Percentiles rank a stretch among this genome's conserved stretches.
Evolutionary conservation across 2,888 invertebrate species (phyloP).

Genomic region (Tanypteryx hageni): DNA sequence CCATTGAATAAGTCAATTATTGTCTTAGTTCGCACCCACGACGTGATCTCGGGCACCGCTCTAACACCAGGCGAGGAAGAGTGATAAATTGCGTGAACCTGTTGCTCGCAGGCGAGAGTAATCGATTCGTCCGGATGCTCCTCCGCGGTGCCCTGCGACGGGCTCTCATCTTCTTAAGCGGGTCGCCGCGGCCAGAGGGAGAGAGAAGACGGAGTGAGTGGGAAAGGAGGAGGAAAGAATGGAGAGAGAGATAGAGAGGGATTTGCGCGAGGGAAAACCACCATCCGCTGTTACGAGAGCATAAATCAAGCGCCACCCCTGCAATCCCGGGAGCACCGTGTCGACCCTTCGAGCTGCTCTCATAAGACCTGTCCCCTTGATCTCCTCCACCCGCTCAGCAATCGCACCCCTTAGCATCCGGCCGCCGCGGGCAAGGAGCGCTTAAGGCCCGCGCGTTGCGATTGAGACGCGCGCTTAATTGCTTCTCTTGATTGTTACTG

Average conservation of each 20-base stretch:
- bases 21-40: constrained; percentile 63
- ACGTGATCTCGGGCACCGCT: constrained; percentile 59
- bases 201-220: not conserved
- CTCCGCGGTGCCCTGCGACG: constrained; percentile 33
- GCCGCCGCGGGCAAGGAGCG: not conserved
- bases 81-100: constrained; percentile 63
- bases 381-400: not conserved
- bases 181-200: not conserved
- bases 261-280: constrained; percentile 20
- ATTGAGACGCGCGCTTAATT: too few species aligned
- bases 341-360: not conserved
- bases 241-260: constrained; percentile 7
- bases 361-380: not conserved
- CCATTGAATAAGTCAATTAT: constrained; percentile 64
- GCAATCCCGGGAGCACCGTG: not conserved
- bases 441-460: too few species aligned
- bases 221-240: not conserved
- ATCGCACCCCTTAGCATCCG: not conserved
- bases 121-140: constrained; percentile 50
- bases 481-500: too few species aligned
- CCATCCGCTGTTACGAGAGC: not conserved
- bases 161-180: constrained; percentile 47
- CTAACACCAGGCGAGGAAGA: constrained; percentile 45
- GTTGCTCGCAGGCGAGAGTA: constrained; percentile 51
- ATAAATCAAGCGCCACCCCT: constrained; percentile 31